Conservation (phyloP, 2,888 invertebrate genomes). For the Girardia tigrina region DNA sequence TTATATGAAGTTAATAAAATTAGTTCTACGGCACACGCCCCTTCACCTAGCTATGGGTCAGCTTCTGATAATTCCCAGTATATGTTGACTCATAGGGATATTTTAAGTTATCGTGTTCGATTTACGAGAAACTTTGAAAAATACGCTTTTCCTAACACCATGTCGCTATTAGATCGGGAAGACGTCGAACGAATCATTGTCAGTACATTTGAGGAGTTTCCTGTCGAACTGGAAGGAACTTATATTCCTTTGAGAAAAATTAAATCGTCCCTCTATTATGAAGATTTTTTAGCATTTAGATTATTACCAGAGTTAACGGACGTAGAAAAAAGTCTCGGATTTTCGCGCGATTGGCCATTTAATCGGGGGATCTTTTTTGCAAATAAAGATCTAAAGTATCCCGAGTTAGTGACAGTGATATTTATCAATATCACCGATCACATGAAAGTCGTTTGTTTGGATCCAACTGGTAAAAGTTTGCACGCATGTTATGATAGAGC, state of each 20-base stretch:
- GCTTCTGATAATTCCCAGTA: background rate
- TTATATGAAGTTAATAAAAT: slow-evolving; percentile 2
- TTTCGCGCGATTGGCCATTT: slow-evolving; percentile 4
- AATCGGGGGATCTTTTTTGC: slow-evolving; percentile 26
- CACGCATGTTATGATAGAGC: background rate
- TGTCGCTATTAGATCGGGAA: background rate
- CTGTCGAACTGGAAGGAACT: background rate
- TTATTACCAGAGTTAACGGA: background rate
- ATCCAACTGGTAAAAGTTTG: slow-evolving; percentile 24
- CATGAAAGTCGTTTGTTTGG: background rate
- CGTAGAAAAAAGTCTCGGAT: background rate
- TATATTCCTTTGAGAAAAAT: background rate
- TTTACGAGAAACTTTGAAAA: background rate
- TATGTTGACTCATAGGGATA: background rate
- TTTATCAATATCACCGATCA: slow-evolving; percentile 7
- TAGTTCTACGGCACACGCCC: background rate
- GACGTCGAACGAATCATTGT: background rate
- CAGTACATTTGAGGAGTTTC: background rate
- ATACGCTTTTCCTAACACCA: background rate
- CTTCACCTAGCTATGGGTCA: background rate
- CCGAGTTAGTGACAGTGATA: background rate
- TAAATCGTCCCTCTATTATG: slow-evolving; percentile 2
- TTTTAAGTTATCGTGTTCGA: background rate
- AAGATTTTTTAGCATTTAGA: background rate
- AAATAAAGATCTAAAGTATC: background rate